These are phyloP conservation scores for Microplitis manilae DNA, from an alignment of 2,888 invertebrate genomes.

Conservation along the genomic window DNA sequence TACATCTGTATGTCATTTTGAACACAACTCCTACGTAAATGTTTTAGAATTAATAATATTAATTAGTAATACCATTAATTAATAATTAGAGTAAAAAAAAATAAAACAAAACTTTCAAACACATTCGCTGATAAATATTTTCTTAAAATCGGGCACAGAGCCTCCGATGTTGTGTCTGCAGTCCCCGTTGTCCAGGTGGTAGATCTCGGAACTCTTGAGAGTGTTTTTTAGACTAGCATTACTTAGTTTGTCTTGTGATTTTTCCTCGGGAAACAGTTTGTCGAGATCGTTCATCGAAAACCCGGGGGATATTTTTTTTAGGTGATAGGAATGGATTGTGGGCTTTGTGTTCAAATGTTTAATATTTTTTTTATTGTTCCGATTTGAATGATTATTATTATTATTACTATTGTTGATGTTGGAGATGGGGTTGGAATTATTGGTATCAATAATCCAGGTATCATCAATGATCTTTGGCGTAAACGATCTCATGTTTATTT, in stretches of 20 bases:
- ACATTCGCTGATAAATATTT: conserved; percentile 74
- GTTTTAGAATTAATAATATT: background rate
- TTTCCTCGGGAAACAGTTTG: conserved; percentile 54
- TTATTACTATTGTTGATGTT: conserved; percentile 27
- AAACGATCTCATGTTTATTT: conserved; percentile 66
- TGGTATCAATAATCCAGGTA: conserved; percentile 46
- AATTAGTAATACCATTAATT: background rate
- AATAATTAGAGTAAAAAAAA: background rate
- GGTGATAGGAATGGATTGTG: conserved; percentile 63
- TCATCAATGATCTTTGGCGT: conserved; percentile 67
- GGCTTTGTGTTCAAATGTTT: conserved; percentile 57
- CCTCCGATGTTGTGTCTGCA: conserved; percentile 71
- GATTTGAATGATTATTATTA: background rate
- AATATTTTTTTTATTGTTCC: conserved; percentile 15
- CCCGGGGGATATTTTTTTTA: conserved; percentile 64
- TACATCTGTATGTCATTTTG: background rate
- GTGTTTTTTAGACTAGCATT: conserved; percentile 69
- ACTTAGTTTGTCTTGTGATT: conserved; percentile 60
- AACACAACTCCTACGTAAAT: background rate
- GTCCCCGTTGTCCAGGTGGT: conserved; percentile 69
- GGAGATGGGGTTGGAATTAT: conserved; percentile 4
- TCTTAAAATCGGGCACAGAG: conserved; percentile 75
- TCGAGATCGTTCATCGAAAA: conserved; percentile 71
- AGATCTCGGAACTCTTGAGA: conserved; percentile 57
- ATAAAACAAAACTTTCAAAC: conserved; percentile 57